A percentile compares a stretch with the other conserved stretches of the same genome.
Evolutionary conservation across 2,888 invertebrate species (phyloP).

Genomic region (Mylabris sibirica): DNA sequence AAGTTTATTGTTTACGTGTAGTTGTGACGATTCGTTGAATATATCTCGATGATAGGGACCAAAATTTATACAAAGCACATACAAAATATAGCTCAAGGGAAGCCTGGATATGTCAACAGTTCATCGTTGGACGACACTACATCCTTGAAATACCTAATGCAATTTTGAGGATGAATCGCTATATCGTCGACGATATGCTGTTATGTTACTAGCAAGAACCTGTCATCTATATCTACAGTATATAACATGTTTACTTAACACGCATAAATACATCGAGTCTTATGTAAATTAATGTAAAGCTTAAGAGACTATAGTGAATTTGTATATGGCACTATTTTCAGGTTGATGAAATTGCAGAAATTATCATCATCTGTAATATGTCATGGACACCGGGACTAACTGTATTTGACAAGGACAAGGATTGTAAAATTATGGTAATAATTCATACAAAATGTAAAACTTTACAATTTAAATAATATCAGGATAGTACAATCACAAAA

Average conservation of each 20-base stretch:
- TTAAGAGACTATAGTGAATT: neutral
- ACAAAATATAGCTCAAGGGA: slow-evolving; percentile 1
- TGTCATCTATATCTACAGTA: neutral
- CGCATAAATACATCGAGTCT: neutral
- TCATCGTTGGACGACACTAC: neutral
- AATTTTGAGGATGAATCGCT: neutral
- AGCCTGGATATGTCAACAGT: slow-evolving; percentile 1
- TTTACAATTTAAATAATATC: neutral
- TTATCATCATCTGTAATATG: neutral
- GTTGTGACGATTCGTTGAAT: neutral
- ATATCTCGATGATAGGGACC: neutral
- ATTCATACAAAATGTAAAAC: neutral
- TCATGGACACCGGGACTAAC: slow-evolving; percentile 4
- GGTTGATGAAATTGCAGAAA: neutral
- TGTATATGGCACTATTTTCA: neutral
- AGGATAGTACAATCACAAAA: neutral
- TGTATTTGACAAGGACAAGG: neutral
- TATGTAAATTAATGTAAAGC: neutral
- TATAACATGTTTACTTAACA: neutral
- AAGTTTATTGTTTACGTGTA: neutral
- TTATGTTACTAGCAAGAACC: neutral
- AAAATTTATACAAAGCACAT: neutral
- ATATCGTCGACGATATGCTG: neutral
- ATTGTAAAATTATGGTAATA: neutral
- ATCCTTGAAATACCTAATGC: neutral